Percentiles rank a stretch among this genome's conserved stretches.
Conservation (phyloP, 2,888 invertebrate species). For the Argyresthia albistria region DNA sequence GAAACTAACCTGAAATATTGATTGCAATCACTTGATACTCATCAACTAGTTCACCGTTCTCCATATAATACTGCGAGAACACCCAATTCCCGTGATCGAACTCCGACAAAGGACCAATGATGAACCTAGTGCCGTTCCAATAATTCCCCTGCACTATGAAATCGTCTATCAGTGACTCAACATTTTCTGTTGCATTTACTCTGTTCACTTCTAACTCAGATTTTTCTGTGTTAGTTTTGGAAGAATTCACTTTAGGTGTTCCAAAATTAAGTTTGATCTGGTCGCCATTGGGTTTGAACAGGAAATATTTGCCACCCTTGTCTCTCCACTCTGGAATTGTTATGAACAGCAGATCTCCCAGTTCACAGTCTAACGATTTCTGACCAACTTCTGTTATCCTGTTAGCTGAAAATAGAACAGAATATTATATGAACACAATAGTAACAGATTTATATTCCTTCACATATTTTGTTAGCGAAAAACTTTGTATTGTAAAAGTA, state of each 20-base stretch:
- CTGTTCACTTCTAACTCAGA: too few species aligned
- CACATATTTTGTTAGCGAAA: too few species aligned
- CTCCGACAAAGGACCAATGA: conserved; percentile 35
- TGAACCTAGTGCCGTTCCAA: conserved; percentile 12
- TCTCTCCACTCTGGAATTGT: conserved; percentile 28
- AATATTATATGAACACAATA: too few species aligned
- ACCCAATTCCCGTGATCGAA: conserved; percentile 57
- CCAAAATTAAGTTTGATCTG: conserved; percentile 10
- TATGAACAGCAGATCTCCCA: conserved; percentile 34
- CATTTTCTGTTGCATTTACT: too few species aligned
- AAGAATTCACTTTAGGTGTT: too few species aligned
- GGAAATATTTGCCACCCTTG: conserved; percentile 22
- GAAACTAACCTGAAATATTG: conserved; percentile 34
- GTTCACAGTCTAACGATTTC: conserved; percentile 19
- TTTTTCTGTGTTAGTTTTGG: conserved; percentile 19
- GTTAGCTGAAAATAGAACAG: not conserved
- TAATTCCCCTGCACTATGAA: too few species aligned
- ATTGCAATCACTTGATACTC: conserved; percentile 46
- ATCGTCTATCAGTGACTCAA: too few species aligned
- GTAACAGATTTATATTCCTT: too few species aligned
- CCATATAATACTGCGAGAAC: conserved; percentile 30
- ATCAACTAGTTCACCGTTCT: conserved; percentile 32
- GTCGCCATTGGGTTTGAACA: conserved; percentile 39
- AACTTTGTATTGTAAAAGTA: too few species aligned
- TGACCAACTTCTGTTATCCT: not conserved